These are phyloP conservation scores for Sphinx pinastri DNA, from an alignment of 2,888 invertebrate species.

Conservation along the genomic window DNA sequence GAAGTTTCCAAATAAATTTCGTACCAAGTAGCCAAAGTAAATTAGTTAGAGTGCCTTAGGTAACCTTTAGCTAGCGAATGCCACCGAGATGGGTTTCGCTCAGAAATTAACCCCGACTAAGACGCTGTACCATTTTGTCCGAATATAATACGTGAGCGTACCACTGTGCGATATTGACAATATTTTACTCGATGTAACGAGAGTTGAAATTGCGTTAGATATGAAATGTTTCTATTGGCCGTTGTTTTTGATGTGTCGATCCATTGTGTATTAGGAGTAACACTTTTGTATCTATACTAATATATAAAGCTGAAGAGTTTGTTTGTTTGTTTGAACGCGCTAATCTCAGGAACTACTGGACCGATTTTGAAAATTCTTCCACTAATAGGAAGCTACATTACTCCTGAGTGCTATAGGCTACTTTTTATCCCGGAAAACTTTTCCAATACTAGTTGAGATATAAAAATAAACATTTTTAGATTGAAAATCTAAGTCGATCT, in stretches of 20 bases:
- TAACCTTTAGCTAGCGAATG: slow-evolving; percentile 39
- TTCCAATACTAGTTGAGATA: no score
- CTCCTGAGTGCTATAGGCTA: no score
- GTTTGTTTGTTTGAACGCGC: no score
- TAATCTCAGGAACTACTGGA: no score
- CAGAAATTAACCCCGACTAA: slow-evolving; percentile 30
- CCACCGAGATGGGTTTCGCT: slow-evolving; percentile 35
- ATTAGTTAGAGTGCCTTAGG: slow-evolving; percentile 54
- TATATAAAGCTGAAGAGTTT: no score
- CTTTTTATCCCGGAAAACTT: no score
- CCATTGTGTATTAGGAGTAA: neutral
- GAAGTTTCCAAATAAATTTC: slow-evolving; percentile 61
- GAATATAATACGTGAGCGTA: slow-evolving; percentile 31
- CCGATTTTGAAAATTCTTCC: no score
- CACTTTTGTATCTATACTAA: no score
- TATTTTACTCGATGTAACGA: neutral
- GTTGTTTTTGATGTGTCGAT: neutral
- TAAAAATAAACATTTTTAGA: neutral
- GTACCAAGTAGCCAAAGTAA: slow-evolving; percentile 48
- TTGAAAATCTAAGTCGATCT: neutral
- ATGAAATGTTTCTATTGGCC: neutral
- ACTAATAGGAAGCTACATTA: no score
- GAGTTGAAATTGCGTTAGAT: slow-evolving; percentile 7
- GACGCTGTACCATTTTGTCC: slow-evolving; percentile 23
- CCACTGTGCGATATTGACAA: slow-evolving; percentile 20